Percentiles rank a stretch among this genome's conserved stretches.
Evolutionary conservation across 2,113 vertebrate genomes (phyloP).

Genomic region (Otus sunia): DNA sequence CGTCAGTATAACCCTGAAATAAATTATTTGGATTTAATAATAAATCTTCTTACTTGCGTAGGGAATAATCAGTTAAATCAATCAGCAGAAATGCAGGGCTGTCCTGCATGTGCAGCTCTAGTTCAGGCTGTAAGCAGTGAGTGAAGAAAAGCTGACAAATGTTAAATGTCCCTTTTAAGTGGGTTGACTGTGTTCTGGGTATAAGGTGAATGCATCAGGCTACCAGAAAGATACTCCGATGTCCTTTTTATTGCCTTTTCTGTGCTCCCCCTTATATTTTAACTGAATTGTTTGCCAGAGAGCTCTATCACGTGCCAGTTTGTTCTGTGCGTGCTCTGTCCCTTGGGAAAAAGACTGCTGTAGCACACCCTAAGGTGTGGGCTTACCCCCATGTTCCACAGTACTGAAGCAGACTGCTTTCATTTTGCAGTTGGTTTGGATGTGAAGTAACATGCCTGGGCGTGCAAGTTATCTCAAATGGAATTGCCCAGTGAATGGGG

Average conservation of each 20-base stretch:
- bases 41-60: neutral
- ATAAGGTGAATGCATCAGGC: neutral
- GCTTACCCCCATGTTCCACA: neutral
- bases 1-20: neutral
- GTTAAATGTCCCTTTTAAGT: neutral
- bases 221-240: neutral
- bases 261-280: neutral
- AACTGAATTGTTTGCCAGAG: neutral
- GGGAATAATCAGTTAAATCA: slow-evolving; percentile 28
- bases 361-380: slow-evolving; percentile 42
- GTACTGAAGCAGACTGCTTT: neutral
- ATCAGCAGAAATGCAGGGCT: slow-evolving; percentile 29
- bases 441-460: neutral
- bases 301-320: neutral
- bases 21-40: neutral
- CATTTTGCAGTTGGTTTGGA: neutral
- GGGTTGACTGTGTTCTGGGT: neutral
- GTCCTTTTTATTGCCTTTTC: neutral
- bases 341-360: neutral
- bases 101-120: neutral
- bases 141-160: slow-evolving; percentile 28
- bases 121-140: neutral
- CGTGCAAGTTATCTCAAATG: neutral
- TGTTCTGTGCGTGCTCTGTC: neutral
- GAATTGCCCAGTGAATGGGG: neutral